Conservation (phyloP, 2,113 vertebrate species). For the Talpa occidentalis region DNA sequence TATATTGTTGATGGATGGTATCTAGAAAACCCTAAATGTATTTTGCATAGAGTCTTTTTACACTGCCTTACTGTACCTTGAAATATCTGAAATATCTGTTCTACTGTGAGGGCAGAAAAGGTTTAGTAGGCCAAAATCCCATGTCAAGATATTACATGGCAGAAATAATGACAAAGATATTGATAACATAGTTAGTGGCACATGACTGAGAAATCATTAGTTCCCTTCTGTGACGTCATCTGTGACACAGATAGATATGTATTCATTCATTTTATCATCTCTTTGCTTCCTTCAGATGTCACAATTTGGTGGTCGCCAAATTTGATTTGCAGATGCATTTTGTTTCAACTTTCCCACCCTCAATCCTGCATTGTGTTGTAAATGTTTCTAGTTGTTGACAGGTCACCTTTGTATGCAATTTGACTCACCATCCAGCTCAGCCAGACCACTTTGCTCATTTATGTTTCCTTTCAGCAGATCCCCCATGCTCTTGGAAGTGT, state of each 20-base stretch:
- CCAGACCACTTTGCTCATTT: not conserved
- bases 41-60: not conserved
- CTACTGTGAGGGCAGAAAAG: not conserved
- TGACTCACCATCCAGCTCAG: not conserved
- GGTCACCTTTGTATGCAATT: not conserved
- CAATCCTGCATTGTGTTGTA: not conserved
- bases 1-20: not conserved
- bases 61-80: not conserved
- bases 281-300: slow-evolving; percentile 21
- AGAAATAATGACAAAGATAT: not conserved
- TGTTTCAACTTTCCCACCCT: not conserved
- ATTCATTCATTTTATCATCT: slow-evolving; percentile 27
- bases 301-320: not conserved
- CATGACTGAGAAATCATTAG: not conserved
- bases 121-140: not conserved
- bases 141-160: not conserved
- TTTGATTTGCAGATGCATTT: not conserved
- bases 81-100: too few relatives aligned
- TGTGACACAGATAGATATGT: not conserved
- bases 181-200: too few relatives aligned
- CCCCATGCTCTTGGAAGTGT: too few relatives aligned
- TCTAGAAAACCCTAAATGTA: too few relatives aligned
- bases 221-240: not conserved
- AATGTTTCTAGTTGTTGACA: not conserved
- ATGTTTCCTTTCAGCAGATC: not conserved